A percentile compares a stretch with the other conserved stretches of the same genome.
These are phyloP conservation scores for Gymnosoma rotundatum DNA, from an alignment of 2,888 invertebrate species.

Conservation along the genomic window DNA sequence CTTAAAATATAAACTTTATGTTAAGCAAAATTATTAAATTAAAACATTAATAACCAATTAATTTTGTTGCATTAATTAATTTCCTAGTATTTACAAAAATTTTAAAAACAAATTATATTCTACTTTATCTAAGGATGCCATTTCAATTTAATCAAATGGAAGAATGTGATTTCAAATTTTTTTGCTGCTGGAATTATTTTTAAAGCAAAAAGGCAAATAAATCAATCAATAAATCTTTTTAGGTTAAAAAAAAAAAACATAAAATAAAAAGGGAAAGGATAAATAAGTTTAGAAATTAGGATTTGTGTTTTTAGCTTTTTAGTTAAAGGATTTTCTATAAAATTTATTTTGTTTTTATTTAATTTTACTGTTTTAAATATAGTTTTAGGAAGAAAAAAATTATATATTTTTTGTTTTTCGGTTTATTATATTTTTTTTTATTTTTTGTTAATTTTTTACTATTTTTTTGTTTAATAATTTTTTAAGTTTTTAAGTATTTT, in stretches of 20 bases:
- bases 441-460: constrained; percentile 70
- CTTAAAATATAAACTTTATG: no score
- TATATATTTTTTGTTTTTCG: constrained; percentile 66
- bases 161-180: constrained; percentile 74
- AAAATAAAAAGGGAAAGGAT: no score
- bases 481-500: constrained; percentile 70
- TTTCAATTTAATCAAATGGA: constrained; percentile 72
- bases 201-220: not conserved
- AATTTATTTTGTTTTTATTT: constrained; percentile 4
- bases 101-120: not conserved
- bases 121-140: constrained; percentile 50
- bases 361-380: constrained; percentile 33
- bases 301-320: constrained; percentile 45
- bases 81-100: constrained; percentile 63
- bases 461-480: constrained; percentile 80
- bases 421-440: constrained; percentile 72
- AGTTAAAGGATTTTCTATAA: constrained; percentile 72
- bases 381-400: constrained; percentile 59
- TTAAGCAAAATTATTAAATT: not conserved
- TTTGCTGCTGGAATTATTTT: constrained; percentile 34
- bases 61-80: no score
- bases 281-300: not conserved
- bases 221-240: no score
- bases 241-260: no score
- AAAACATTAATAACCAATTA: no score